A percentile compares a stretch with the other conserved stretches of the same genome.
Evolutionary conservation across 2,113 vertebrate genomes (phyloP).

Genomic region (Galeopterus variegatus): DNA sequence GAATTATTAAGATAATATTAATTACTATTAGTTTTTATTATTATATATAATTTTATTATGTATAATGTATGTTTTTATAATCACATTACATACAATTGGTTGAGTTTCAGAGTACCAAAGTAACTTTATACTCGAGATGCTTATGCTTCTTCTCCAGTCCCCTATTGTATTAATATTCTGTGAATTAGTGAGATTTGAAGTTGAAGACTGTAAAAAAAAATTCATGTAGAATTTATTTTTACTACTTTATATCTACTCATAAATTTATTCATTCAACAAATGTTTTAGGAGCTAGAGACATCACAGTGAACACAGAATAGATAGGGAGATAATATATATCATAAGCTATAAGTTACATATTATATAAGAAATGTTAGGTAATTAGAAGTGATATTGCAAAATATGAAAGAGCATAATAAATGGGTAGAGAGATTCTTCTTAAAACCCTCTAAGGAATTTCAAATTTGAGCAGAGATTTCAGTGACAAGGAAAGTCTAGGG

Average conservation of each 20-base stretch:
- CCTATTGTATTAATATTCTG: not conserved
- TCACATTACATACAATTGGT: not conserved
- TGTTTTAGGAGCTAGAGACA: not conserved
- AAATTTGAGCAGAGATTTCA: conserved; percentile 43
- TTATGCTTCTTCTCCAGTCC: not conserved
- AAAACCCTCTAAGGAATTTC: conserved; percentile 11
- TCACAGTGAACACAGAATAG: not conserved
- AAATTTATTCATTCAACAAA: not conserved
- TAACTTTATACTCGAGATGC: conserved; percentile 5
- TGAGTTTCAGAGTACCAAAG: not conserved
- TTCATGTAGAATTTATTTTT: not conserved
- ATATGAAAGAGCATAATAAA: conserved; percentile 23
- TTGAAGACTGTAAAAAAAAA: not conserved
- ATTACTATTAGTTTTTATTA: not conserved
- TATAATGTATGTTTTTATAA: not conserved
- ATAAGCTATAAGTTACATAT: conserved; percentile 8
- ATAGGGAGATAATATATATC: not conserved
- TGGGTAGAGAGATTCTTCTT: not conserved
- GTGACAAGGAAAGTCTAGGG: not conserved
- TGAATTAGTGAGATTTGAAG: conserved; percentile 42
- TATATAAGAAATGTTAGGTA: not conserved
- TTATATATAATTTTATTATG: not conserved
- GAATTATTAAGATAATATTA: conserved; percentile 12
- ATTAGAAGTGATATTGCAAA: not conserved
- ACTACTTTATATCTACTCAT: not conserved